Conservation (phyloP, 2,113 vertebrate genomes). For the Thamnophis sirtalis region DNA sequence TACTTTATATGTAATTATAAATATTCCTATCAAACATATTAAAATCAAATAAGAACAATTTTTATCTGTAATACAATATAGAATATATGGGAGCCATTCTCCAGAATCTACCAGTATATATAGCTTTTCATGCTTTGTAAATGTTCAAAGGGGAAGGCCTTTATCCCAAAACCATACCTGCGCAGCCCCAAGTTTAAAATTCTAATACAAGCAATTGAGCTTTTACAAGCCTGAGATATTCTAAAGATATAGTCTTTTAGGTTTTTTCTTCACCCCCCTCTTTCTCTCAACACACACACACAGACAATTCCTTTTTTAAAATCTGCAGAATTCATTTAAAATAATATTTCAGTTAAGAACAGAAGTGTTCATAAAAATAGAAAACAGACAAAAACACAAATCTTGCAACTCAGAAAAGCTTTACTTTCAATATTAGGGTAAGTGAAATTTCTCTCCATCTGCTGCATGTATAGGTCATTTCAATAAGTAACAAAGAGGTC, state of each 20-base stretch:
- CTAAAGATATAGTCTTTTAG: conserved; percentile 25
- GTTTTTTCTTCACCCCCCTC: not conserved
- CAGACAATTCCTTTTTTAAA: conserved; percentile 1
- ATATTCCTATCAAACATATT: conserved; percentile 61
- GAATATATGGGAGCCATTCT: conserved; percentile 47
- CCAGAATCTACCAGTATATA: conserved; percentile 41
- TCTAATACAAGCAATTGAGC: not conserved
- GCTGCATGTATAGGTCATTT: conserved; percentile 58
- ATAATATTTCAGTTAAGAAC: conserved; percentile 50
- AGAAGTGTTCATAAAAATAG: conserved; percentile 64
- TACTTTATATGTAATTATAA: conserved; percentile 51
- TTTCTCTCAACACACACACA: not conserved
- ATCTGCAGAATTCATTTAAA: conserved; percentile 44
- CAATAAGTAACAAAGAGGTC: conserved; percentile 56
- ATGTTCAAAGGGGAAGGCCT: conserved; percentile 27
- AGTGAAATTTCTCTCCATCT: conserved; percentile 58
- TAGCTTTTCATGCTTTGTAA: conserved; percentile 29
- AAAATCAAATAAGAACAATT: conserved; percentile 64
- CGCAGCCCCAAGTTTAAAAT: not conserved
- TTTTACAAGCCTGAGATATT: conserved; percentile 17
- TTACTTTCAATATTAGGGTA: conserved; percentile 48
- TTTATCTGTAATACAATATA: conserved; percentile 44
- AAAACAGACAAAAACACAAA: conserved; percentile 27
- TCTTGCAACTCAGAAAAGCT: conserved; percentile 40
- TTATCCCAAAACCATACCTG: not conserved